These are phyloP conservation scores for Cotesia typhae DNA, from an alignment of 1,140 invertebrate species.

Conservation along the genomic window DNA sequence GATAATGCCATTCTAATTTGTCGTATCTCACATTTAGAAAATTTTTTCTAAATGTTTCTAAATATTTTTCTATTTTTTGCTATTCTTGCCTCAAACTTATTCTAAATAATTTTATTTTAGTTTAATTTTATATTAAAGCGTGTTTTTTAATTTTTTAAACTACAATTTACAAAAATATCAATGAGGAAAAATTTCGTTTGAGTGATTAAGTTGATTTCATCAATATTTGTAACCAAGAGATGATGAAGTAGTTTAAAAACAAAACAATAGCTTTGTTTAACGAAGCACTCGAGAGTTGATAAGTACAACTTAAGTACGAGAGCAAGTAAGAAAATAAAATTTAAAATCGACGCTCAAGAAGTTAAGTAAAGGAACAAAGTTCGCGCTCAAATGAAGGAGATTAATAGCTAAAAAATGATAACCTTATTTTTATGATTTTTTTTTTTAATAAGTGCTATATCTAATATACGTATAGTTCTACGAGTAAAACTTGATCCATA, in stretches of 20 bases:
- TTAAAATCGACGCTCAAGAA: not conserved
- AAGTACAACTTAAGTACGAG: not conserved
- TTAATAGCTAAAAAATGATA: not conserved
- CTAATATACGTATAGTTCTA: not conserved
- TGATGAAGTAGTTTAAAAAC: not conserved
- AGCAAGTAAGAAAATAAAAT: not conserved
- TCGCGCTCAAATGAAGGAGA: not conserved
- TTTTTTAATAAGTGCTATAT: not conserved
- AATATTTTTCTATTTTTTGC: no score
- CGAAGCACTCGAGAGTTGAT: slow-evolving; percentile 1
- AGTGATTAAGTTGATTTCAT: no score
- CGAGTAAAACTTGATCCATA: not conserved
- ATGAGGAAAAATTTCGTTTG: not conserved
- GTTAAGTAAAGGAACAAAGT: not conserved
- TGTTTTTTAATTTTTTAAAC: no score
- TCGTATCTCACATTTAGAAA: no score
- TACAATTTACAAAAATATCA: not conserved
- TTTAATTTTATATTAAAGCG: no score
- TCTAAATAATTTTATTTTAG: no score
- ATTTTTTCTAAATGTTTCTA: no score
- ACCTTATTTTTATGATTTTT: not conserved
- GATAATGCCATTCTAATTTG: no score
- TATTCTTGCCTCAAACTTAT: no score
- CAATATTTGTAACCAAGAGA: no score
- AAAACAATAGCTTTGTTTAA: not conserved